These are phyloP conservation scores for Dermolepida albohirtum DNA, from an alignment of 2,888 invertebrate species.

Conservation along the genomic window DNA sequence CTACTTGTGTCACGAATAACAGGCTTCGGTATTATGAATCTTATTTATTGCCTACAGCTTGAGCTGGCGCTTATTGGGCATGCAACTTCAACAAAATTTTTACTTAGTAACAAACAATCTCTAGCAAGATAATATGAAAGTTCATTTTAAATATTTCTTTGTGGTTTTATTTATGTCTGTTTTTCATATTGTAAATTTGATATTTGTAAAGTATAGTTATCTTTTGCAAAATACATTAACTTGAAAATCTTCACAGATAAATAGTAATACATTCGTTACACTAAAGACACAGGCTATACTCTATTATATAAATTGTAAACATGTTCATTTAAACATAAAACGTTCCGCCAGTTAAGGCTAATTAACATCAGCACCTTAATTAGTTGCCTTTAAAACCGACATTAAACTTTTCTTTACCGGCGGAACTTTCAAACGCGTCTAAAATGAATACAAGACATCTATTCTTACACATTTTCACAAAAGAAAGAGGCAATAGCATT, in stretches of 20 bases:
- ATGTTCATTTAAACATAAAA: slow-evolving; percentile 43
- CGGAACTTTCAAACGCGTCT: slow-evolving; percentile 45
- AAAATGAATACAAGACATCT: slow-evolving; percentile 35
- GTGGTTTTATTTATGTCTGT: no score
- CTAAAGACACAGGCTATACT: slow-evolving; percentile 15
- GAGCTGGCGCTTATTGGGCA: no score
- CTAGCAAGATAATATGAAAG: no score
- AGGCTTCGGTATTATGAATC: no score
- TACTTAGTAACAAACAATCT: no score
- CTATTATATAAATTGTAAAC: slow-evolving; percentile 41
- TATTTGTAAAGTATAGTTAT: no score
- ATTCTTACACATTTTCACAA: slow-evolving; percentile 20
- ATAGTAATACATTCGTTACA: slow-evolving; percentile 5
- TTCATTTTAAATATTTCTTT: no score
- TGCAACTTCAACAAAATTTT: no score
- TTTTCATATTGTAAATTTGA: no score
- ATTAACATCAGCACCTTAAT: slow-evolving; percentile 51
- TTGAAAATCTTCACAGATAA: neutral
- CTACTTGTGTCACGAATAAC: no score
- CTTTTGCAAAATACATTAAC: slow-evolving; percentile 12
- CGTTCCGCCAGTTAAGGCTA: slow-evolving; percentile 49
- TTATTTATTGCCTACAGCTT: no score
- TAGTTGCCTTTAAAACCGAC: slow-evolving; percentile 48
- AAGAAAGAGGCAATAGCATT: slow-evolving; percentile 3
- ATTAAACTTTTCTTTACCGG: slow-evolving; percentile 40